phyloP scores from a whole-genome alignment of 64 coral and sea anemone genomes.

The Stichodactyla mertensii region DNA sequence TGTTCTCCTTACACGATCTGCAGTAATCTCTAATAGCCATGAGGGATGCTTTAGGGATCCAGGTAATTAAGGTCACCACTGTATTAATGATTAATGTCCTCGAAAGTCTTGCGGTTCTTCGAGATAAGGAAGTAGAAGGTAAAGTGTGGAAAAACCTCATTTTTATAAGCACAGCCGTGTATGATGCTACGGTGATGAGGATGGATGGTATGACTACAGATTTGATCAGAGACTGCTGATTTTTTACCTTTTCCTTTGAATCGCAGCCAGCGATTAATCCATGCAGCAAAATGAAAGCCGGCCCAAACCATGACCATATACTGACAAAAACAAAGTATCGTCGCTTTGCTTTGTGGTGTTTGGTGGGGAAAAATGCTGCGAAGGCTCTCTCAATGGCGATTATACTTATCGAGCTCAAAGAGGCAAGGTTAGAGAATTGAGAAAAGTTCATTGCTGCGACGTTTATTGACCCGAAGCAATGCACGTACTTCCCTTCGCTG shows the following conservation, averaged over 20 bases:
- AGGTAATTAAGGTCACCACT: not conserved
- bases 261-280: not conserved
- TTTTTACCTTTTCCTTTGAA: not conserved
- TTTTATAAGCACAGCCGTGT: not conserved
- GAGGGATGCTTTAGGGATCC: not conserved
- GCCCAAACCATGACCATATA: not conserved
- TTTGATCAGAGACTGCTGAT: not conserved
- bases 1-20: not conserved
- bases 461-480: not conserved
- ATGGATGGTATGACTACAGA: not conserved
- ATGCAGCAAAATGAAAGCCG: not conserved
- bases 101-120: not conserved
- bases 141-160: not conserved
- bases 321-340: not conserved
- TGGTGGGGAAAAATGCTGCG: not conserved
- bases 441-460: not conserved
- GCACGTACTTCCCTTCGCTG: not conserved
- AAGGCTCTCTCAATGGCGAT: not conserved
- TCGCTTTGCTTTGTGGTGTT: not conserved
- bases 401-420: not conserved
- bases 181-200: not conserved
- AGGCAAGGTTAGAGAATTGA: not conserved
- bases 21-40: not conserved
- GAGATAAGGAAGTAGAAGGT: not conserved
- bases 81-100: not conserved